Conservation (phyloP, 2,797 vertebrate species). For the Malurus splendens region DNA sequence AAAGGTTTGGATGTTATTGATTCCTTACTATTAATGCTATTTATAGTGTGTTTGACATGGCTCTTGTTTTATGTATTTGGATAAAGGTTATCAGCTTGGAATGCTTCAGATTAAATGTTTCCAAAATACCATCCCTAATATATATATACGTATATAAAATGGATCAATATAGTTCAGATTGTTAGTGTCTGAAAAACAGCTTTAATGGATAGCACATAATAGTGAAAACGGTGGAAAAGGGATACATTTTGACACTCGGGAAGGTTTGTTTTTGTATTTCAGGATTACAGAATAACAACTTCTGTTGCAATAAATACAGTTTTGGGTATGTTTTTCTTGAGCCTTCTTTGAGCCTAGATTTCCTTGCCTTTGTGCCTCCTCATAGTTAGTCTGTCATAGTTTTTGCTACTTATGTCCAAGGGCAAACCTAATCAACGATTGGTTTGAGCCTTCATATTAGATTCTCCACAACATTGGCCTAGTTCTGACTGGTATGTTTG, state of each 20-base stretch:
- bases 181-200: neutral
- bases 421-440: constrained; percentile 28
- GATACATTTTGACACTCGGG: neutral
- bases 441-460: constrained; percentile 34
- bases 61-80: constrained; percentile 33
- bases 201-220: neutral
- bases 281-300: neutral
- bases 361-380: constrained; percentile 21
- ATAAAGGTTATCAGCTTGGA: constrained; percentile 12
- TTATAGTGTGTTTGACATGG: neutral
- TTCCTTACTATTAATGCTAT: constrained; percentile 47
- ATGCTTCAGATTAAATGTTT: neutral
- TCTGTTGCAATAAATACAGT: neutral
- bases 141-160: neutral
- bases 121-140: neutral
- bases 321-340: neutral
- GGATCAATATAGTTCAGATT: neutral
- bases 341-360: neutral
- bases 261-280: constrained; percentile 19
- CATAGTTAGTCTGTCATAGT: constrained; percentile 11
- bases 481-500: constrained; percentile 17
- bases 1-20: constrained; percentile 41
- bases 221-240: constrained; percentile 7
- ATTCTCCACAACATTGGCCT: constrained; percentile 26
- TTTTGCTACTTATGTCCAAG: constrained; percentile 43